Evolutionary conservation across 2,888 invertebrate species (phyloP), one percentile per base, ranked within the genome.

Genomic region (Limnephilus rhombicus): DNA sequence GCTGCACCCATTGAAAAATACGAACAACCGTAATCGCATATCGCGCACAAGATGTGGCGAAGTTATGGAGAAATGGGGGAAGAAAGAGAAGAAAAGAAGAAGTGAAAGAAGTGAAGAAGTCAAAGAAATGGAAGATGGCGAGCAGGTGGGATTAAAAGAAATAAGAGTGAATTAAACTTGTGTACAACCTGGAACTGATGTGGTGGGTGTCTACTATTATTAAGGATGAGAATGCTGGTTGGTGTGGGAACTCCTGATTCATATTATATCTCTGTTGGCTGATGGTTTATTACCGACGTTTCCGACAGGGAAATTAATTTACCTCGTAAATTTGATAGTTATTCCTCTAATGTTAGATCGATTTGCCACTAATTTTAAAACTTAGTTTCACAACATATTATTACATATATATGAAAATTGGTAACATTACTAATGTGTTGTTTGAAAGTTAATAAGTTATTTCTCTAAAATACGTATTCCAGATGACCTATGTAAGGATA

Each of bases 51-150:
- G 85, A 49, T 86, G 45, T 45, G 45, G 85, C 49, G 37, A 86
- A 45, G 85, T 86, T 86, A 86, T 41, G 85, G 82, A 82, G 34
- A 68, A 68, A 68, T 68, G 68, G 82, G 82, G 82, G 82, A 34
- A 82, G 7, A 34, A 34, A 34, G 5, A 29, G 82, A 18, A 82
- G 82, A 13, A 31, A 45, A 49, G 1, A 49, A 49, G 15, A 49
- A 49, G n/a, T 34, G 82, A 1, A 68, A 68, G 24, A 68, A 7
- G 82, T 13, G 15, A 18, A n/a, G n/a, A n/a, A n/a, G n/a, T n/a
- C n/a, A n/a, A n/a, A n/a, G n/a, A 82, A 82, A 82, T 34, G 31
- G 31, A 82, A 82, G 82, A 34, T 7, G 85, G 45, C 29, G 85
- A 45, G 85, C 85, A 86, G 41, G 29, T 86, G 85, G 85, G 45